Percentiles rank a stretch among this genome's conserved stretches.
phyloP scores from a whole-genome alignment of 2,888 invertebrate genomes.

The Taenaris catops region DNA sequence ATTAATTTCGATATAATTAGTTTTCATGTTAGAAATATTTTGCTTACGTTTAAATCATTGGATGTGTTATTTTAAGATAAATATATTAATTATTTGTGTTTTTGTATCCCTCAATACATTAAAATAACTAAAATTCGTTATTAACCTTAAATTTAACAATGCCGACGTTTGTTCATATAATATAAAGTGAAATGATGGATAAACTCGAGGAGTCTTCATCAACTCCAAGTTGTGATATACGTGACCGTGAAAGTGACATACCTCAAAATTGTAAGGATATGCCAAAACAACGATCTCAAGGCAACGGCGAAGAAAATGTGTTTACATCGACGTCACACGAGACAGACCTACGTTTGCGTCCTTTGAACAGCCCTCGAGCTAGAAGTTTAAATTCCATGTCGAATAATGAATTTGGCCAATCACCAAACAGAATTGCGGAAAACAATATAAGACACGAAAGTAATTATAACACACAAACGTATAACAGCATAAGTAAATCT shows the following conservation, averaged over 20 bases:
- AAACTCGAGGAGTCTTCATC: conserved; percentile 46
- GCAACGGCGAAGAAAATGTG: conserved; percentile 46
- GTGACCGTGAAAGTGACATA: conserved; percentile 45
- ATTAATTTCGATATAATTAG: conserved; percentile 20
- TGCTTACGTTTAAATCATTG: too few relatives aligned
- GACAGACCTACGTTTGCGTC: conserved; percentile 38
- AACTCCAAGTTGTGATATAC: conserved; percentile 39
- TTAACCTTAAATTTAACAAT: conserved; percentile 66
- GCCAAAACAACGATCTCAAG: conserved; percentile 36
- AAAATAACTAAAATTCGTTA: conserved; percentile 6
- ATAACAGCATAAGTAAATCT: conserved; percentile 35
- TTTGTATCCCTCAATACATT: too few relatives aligned
- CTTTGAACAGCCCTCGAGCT: conserved; percentile 44
- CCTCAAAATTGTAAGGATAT: conserved; percentile 37
- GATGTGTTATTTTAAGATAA: too few relatives aligned
- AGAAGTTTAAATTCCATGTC: conserved; percentile 26
- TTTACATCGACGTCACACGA: conserved; percentile 52
- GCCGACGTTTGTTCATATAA: conserved; percentile 52
- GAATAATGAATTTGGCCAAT: conserved; percentile 34
- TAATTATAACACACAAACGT: conserved; percentile 30
- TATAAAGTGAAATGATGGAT: conserved; percentile 60
- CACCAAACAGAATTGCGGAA: conserved; percentile 32
- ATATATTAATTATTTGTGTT: too few relatives aligned
- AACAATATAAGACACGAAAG: conserved; percentile 34
- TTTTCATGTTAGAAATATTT: too few relatives aligned